Conservation (phyloP, 2,797 vertebrate genomes). For the Siniperca obscura region DNA sequence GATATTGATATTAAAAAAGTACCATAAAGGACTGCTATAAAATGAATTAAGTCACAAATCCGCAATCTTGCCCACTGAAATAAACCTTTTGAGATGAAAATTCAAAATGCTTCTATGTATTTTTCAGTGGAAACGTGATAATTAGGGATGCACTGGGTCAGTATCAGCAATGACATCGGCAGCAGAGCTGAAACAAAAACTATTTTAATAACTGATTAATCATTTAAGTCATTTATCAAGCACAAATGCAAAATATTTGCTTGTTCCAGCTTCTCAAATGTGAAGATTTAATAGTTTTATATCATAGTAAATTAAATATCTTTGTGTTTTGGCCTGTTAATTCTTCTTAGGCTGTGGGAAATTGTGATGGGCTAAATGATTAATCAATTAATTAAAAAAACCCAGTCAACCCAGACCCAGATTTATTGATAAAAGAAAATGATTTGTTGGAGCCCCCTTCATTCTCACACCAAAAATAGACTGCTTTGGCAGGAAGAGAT, state of each 20-base stretch:
- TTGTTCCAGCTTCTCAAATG: neutral
- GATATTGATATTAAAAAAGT: neutral
- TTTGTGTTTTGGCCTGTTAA: neutral
- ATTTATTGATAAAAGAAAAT: neutral
- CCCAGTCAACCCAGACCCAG: no score
- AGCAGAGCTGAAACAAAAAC: no score
- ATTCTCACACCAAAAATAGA: constrained; percentile 7
- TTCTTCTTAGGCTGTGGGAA: neutral
- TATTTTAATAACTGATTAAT: no score
- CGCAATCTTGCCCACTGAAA: neutral
- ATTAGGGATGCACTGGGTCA: neutral
- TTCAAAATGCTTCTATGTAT: no score
- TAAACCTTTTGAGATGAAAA: no score
- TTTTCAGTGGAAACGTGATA: neutral
- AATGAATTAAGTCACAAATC: no score
- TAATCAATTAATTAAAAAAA: neutral
- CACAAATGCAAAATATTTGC: no score
- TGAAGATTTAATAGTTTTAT: no score
- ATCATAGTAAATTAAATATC: neutral
- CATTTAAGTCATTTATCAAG: no score
- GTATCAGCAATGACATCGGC: no score
- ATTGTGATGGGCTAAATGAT: neutral
- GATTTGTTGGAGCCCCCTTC: neutral
- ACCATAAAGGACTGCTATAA: no score
- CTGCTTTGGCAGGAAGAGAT: constrained; percentile 16